Base-by-base conservation (phyloP, 2,888 invertebrate species). In the Capitulum mitella region DNA sequence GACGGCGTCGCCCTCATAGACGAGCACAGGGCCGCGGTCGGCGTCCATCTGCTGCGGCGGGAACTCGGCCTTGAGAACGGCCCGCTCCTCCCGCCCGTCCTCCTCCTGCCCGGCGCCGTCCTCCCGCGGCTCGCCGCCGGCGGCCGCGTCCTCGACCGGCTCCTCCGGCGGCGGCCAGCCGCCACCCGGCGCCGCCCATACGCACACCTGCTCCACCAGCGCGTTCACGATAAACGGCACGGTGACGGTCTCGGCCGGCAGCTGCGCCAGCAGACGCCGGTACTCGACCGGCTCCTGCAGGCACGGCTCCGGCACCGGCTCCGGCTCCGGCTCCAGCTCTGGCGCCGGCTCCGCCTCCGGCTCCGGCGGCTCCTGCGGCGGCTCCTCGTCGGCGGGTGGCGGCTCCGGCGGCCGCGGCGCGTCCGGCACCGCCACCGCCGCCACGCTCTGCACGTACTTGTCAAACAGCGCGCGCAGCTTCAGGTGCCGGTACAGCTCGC, bases 201-300 rank as follows among this genome's bases (percentile, higher is more conserved):
- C 37, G 40, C 70, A 70, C 70, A 70, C 70, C 70, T 70, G 70
- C 70, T 70, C 70, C 70, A 70, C 70, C 70, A 70, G 37, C 26
- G 70, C 70, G 26, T 70, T 40, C 22, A 70, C 70, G 10, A 70
- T 19, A 26, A 70, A 40, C 37, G 70, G 26, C 40, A 70, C 70
- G 22, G 70, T 40, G 29, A 70, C 70, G 0, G 70, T 6, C 70
- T 70, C 70, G 0, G 70, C 19, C 70, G 70, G 70, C 40, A 70
- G 70, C 37, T 22, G 26, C 70, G 22, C 70, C 40, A 70, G 70
- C 40, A 37, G 70, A 22, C 70, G 70, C 3, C 26, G 40, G 37
- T 70, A 70, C 40, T 70, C 70, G 8, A 19, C 0, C 40, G 70
- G 70, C 26, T 22, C 40, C 26, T 14, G 19, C 37, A 40, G 10